These are phyloP conservation scores for Channa argus DNA, from an alignment of 2,113 vertebrate genomes.

Conservation along the genomic window DNA sequence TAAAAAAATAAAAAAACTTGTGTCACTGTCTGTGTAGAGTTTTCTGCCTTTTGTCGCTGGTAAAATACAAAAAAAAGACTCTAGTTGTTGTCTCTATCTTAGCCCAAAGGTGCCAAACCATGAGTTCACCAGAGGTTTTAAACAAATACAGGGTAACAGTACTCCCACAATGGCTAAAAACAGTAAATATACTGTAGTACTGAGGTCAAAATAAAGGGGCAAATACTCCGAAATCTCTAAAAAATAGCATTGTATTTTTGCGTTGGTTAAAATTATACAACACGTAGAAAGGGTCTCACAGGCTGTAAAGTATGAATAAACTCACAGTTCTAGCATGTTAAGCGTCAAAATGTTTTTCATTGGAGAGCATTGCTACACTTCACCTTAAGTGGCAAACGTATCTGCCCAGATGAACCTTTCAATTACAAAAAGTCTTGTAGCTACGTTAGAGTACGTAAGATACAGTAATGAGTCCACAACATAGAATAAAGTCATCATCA, in stretches of 20 bases:
- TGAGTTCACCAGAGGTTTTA: constrained; percentile 23
- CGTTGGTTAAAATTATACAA: constrained; percentile 39
- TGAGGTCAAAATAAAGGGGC: constrained; percentile 24
- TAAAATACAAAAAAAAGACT: too few species aligned
- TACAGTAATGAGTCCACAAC: constrained; percentile 48
- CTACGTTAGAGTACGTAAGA: constrained; percentile 29
- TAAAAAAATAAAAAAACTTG: too few species aligned
- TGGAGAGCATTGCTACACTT: constrained; percentile 47
- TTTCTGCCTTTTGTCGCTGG: too few species aligned
- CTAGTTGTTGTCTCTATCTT: too few species aligned
- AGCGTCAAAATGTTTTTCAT: constrained; percentile 35
- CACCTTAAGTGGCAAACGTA: constrained; percentile 7
- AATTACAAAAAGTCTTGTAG: constrained; percentile 35
- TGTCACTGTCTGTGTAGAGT: too few species aligned
- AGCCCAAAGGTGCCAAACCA: too few species aligned
- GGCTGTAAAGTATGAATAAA: constrained; percentile 37
- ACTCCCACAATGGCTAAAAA: constrained; percentile 1
- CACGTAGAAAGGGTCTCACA: constrained; percentile 25
- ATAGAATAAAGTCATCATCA: constrained; percentile 37
- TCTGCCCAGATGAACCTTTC: constrained; percentile 10
- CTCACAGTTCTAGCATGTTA: constrained; percentile 45
- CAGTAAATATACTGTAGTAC: not conserved
- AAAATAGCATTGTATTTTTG: constrained; percentile 27
- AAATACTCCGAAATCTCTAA: constrained; percentile 9
- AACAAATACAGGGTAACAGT: not conserved